These are phyloP conservation scores for Erynnis tages DNA, from an alignment of 2,888 invertebrate species.

Conservation along the genomic window DNA sequence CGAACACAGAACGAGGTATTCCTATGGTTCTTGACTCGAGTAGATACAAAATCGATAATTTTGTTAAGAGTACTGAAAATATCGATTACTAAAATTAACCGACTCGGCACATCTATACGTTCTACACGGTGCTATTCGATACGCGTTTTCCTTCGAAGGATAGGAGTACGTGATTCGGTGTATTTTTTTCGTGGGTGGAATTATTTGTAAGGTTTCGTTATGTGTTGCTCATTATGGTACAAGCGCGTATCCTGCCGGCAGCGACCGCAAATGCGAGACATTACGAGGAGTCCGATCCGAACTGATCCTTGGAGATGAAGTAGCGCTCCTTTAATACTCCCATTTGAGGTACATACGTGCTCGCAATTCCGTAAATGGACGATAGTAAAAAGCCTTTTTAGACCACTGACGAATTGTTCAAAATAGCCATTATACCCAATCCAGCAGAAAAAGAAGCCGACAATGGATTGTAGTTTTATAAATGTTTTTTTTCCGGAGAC, in stretches of 20 bases:
- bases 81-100: too few species aligned
- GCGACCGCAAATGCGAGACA: constrained; percentile 78
- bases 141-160: constrained; percentile 79
- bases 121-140: constrained; percentile 68
- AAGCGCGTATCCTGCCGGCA: constrained; percentile 74
- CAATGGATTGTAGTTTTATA: too few species aligned
- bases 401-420: too few species aligned
- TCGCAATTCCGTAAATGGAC: constrained; percentile 41
- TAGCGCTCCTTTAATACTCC: constrained; percentile 53
- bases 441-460: too few species aligned
- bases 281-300: constrained; percentile 57
- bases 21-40: too few species aligned
- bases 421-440: too few species aligned
- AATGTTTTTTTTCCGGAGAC: too few species aligned
- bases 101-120: too few species aligned
- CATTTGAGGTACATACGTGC: constrained; percentile 61
- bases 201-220: constrained; percentile 81
- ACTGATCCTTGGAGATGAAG: constrained; percentile 59
- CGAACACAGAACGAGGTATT: too few species aligned
- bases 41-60: too few species aligned
- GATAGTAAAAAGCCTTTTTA: constrained; percentile 39
- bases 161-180: constrained; percentile 78
- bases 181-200: constrained; percentile 78
- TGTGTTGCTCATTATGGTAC: constrained; percentile 80
- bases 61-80: too few species aligned